Percentiles rank a stretch among this genome's conserved stretches.
Conservation (phyloP, 2,113 vertebrate genomes). For the Carassius gibelio region DNA sequence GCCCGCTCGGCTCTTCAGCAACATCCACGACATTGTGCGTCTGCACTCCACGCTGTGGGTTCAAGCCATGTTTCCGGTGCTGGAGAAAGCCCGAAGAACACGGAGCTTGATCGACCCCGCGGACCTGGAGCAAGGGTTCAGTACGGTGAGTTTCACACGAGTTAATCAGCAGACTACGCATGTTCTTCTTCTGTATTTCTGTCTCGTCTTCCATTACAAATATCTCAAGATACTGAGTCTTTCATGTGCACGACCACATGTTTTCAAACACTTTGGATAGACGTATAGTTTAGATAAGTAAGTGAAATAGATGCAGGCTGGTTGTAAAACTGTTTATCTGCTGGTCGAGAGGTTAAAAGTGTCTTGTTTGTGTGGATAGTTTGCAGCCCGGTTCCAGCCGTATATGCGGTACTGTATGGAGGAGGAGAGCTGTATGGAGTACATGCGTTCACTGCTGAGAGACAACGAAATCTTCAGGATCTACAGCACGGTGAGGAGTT, state of each 20-base stretch:
- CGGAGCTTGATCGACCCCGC: slow-evolving; percentile 79
- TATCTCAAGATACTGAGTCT: no score
- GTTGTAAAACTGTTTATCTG: neutral
- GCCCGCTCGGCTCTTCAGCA: slow-evolving; percentile 84
- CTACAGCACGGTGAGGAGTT: slow-evolving; percentile 85
- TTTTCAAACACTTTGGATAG: no score
- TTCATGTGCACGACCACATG: no score
- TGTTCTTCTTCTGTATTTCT: no score
- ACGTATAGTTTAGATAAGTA: neutral
- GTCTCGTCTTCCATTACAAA: no score
- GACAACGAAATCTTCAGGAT: slow-evolving; percentile 91
- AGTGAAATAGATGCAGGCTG: neutral
- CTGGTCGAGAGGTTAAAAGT: slow-evolving; percentile 20
- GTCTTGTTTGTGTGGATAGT: slow-evolving; percentile 72
- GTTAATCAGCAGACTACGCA: slow-evolving; percentile 45
- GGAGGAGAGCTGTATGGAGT: slow-evolving; percentile 93
- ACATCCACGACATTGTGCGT: slow-evolving; percentile 86
- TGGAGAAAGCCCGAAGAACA: slow-evolving; percentile 81
- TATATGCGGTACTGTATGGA: slow-evolving; percentile 95
- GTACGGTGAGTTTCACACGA: slow-evolving; percentile 78
- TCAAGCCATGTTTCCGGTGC: slow-evolving; percentile 83
- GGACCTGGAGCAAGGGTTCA: slow-evolving; percentile 86
- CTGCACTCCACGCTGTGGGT: slow-evolving; percentile 87
- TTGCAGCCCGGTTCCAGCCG: slow-evolving; percentile 89
- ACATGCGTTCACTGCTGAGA: slow-evolving; percentile 87